Base-by-base conservation (phyloP, 2,113 vertebrate species). In the Vanacampus margaritifer region DNA sequence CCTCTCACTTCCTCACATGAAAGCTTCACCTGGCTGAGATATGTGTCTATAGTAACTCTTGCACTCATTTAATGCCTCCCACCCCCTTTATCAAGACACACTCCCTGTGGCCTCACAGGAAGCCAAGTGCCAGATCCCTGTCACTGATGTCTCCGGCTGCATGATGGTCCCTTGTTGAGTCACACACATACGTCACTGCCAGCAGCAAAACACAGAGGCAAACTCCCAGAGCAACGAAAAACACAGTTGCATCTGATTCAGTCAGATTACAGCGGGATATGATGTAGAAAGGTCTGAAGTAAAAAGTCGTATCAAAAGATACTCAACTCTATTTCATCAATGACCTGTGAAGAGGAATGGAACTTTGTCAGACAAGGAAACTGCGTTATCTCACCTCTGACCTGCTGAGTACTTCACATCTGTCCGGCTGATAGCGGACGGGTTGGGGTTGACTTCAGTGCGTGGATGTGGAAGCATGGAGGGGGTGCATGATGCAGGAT, bases 401-500 rank as follows among this genome's bases (percentile, higher is more conserved):
- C 53, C 63, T 56, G 53, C 35, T 21, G 71, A 67, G 41, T 23
- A 16, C 72, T 37, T 24, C 0, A 62, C 46, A 26, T 13, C 11
- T 5, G 35, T 63, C 36, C 39, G 61, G 19, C 45, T 64, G 51
- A 63, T 50, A 37, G 71, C 56, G 70, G 51, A 35, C 72, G 69
- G 71, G 71, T 24, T 72, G 74, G 76, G 73, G 56, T 75, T 48
- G 63, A 43, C 50, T 65, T 70, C 32, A 71, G 68, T 58, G 63
- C 6, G 69, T 32, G 63, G 59, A 68, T 9, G 79, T 74, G 70
- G 75, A 74, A 91, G 80, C 65, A 92, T 91, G 90, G 87, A 57
- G 80, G 64, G 79, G 63, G 66, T 63, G 71, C 73, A 79, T 83
- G 64, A 92, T 91, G 91, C 85, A 87, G 82, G 88, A 78, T 70